Evolutionary conservation across 1,140 invertebrate species (phyloP).

Genomic region (Mizuhopecten yessoensis): DNA sequence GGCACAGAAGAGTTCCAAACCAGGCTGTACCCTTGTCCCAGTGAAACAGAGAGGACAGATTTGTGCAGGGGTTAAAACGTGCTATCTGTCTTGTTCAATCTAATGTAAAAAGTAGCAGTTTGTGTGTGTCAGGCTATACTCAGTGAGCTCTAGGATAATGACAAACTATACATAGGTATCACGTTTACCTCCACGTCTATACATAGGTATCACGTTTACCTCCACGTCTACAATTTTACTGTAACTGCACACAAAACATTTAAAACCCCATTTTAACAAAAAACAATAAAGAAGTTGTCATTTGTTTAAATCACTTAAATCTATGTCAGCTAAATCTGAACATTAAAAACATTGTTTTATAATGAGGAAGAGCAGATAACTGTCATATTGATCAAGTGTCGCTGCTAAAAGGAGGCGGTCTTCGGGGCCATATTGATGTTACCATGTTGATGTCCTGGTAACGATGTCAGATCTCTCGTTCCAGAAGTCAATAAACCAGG

Average conservation of each 20-base stretch:
- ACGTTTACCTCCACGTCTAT: neutral
- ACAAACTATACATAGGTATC: neutral
- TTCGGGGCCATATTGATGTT: too few relatives aligned
- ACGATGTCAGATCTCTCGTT: neutral
- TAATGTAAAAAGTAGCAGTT: neutral
- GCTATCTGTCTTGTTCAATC: neutral
- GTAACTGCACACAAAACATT: neutral
- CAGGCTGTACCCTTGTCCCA: neutral
- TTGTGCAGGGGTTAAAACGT: neutral
- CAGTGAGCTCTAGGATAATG: neutral
- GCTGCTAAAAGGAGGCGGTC: too few relatives aligned
- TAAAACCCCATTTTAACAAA: too few relatives aligned
- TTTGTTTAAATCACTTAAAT: too few relatives aligned
- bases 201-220: neutral
- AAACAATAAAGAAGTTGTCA: too few relatives aligned
- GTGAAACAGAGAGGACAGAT: neutral
- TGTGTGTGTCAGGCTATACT: neutral
- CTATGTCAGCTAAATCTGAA: too few relatives aligned
- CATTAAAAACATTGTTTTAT: too few relatives aligned
- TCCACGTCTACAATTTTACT: neutral
- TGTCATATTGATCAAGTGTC: too few relatives aligned
- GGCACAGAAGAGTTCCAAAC: neutral
- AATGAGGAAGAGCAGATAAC: too few relatives aligned
- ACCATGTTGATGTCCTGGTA: too few relatives aligned
- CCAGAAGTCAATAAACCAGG: neutral